Percentiles rank a stretch among this genome's conserved stretches.
These are phyloP conservation scores for Noctuana brunneofusca DNA, from an alignment of 2,888 invertebrate species.

Conservation along the genomic window DNA sequence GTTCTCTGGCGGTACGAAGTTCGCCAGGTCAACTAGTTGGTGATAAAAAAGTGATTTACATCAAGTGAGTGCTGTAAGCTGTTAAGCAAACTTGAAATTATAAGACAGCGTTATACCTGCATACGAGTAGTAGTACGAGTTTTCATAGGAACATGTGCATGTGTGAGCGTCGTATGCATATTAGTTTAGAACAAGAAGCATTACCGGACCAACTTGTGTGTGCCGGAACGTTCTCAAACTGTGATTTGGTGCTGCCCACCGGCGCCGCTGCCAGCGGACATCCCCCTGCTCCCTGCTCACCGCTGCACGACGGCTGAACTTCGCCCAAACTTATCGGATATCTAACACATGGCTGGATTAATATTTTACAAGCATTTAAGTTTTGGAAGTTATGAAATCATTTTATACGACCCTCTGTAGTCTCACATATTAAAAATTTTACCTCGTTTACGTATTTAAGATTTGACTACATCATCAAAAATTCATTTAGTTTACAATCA, in stretches of 20 bases:
- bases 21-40: too few relatives aligned
- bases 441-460: too few relatives aligned
- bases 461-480: too few relatives aligned
- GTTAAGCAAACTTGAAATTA: background rate
- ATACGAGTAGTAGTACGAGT: background rate
- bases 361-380: too few relatives aligned
- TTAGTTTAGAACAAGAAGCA: conserved; percentile 23
- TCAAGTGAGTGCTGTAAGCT: too few relatives aligned
- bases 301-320: background rate
- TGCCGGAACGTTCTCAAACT: conserved; percentile 1
- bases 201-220: conserved; percentile 9
- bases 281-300: background rate
- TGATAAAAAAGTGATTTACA: too few relatives aligned
- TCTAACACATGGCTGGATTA: background rate
- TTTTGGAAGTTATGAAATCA: too few relatives aligned
- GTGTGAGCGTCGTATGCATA: conserved; percentile 7
- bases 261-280: background rate
- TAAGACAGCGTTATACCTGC: background rate
- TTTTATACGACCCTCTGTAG: too few relatives aligned
- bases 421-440: too few relatives aligned
- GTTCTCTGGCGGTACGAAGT: too few relatives aligned
- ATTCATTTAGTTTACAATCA: too few relatives aligned
- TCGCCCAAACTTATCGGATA: background rate
- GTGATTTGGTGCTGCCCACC: background rate
- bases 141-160: too few relatives aligned